A percentile compares a stretch with the other conserved stretches of the same genome.
phyloP scores from a whole-genome alignment of 2,113 vertebrate genomes.

The Xerus inauris region DNA sequence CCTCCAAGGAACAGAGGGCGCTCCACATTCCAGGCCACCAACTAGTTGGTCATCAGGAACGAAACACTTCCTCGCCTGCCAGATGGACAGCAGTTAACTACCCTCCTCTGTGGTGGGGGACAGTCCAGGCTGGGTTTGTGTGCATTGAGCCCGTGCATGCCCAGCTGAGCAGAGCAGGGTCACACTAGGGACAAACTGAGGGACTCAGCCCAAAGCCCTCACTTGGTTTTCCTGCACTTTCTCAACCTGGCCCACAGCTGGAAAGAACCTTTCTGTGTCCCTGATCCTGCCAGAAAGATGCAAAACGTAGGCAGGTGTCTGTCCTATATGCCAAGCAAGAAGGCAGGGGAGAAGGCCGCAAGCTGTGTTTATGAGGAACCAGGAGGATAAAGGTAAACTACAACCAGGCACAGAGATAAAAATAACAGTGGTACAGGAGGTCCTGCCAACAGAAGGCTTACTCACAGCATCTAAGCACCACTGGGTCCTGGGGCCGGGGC shows the following conservation, averaged over 20 bases:
- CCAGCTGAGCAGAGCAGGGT: not conserved
- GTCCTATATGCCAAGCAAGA: not conserved
- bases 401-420: conserved; percentile 49
- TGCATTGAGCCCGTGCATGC: not conserved
- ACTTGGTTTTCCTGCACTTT: not conserved
- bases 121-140: not conserved
- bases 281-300: not conserved
- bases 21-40: conserved; percentile 61
- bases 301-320: not conserved
- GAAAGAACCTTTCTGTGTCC: not conserved
- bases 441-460: conserved; percentile 50
- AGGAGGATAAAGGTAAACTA: conserved; percentile 29
- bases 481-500: not conserved
- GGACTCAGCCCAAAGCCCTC: not conserved
- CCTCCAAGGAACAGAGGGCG: conserved; percentile 80
- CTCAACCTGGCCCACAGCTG: not conserved
- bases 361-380: not conserved
- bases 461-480: not conserved
- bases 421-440: conserved; percentile 62
- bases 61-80: not conserved
- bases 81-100: not conserved
- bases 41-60: conserved; percentile 54
- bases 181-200: not conserved
- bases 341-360: not conserved
- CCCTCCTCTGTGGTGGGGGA: fast-evolving